A percentile compares a stretch with the other conserved stretches of the same genome.
Conservation (phyloP, 2,888 invertebrate genomes). For the Torymus texanus region DNA sequence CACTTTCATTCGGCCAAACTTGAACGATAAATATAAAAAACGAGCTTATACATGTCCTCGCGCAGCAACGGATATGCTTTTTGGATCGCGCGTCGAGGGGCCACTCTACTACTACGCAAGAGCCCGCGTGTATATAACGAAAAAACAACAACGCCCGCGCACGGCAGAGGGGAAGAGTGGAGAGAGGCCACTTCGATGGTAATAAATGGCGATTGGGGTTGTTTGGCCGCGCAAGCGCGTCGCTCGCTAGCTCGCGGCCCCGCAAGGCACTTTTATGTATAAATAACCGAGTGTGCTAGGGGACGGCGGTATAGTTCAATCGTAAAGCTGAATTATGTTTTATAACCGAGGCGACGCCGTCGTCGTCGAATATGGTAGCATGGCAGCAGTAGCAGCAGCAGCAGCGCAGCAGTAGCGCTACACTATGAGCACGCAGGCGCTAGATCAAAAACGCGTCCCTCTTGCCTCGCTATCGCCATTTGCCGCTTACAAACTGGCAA, state of each 20-base stretch:
- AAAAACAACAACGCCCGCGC: too few relatives aligned
- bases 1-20: constrained; percentile 12
- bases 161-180: background rate
- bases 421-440: background rate
- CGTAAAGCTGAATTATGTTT: constrained; percentile 54
- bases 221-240: constrained; percentile 17
- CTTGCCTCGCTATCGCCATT: constrained; percentile 16
- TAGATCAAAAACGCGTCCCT: constrained; percentile 18
- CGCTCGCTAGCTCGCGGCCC: background rate
- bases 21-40: constrained; percentile 43
- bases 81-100: constrained; percentile 3
- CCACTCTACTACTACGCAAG: too few relatives aligned
- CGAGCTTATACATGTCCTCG: background rate
- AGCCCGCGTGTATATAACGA: too few relatives aligned
- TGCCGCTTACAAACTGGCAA: constrained; percentile 46
- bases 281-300: constrained; percentile 15
- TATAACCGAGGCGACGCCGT: constrained; percentile 19
- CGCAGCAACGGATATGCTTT: background rate
- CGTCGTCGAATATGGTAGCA: too few relatives aligned
- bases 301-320: constrained; percentile 14
- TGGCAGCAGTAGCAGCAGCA: too few relatives aligned
- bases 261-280: constrained; percentile 39
- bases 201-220: constrained; percentile 44
- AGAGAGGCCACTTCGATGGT: constrained; percentile 22
- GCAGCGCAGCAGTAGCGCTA: too few relatives aligned